Evolutionary conservation across 2,113 vertebrate species (phyloP), one percentile per base, ranked within the genome.

Genomic region (Grallaria varia): DNA sequence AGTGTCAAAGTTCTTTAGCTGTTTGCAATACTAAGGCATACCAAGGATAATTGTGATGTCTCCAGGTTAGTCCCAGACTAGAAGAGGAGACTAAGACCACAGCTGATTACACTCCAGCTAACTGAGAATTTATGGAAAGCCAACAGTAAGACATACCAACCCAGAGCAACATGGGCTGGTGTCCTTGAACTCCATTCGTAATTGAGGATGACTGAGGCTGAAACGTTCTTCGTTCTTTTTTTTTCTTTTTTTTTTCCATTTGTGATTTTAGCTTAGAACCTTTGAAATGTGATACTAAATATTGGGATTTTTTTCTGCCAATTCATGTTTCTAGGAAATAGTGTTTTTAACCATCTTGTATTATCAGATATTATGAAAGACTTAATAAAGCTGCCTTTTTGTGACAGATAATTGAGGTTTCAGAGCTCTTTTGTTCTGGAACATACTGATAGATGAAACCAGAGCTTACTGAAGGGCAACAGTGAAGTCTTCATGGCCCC

Each of bases 21-120:
- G 20, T 60, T 56, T 9, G 2, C 2, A 4, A 9, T 50, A 24
- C 11, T 7, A 5, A 24, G 16, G 31, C 0, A 0, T 73, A 22
- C 23, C 21, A 60, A 37, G n/a, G 22, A 24, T 37, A 39, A 33
- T 77, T 72, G 23, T 71, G 7, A 11, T 50, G 7, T 60, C 14
- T 67, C 31, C 63, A 73, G 18, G 9, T 66, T 63, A 59, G 23
- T 56, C 45, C 21, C 12, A 33, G 37, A 44, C 0, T 2, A 90
- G 49, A 67, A 56, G 33, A 81, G 18, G 42, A 68, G 40, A 22
- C 17, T 18, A 22, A 52, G 39, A 31, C 13, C 21, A 8, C 40
- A 16, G 31, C 8, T 50, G 62, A 1, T 69, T 64, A 30, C 1
- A 10, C 16, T 56, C 31, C 52, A 68, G 0, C 37, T 76, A 31